These are phyloP conservation scores for Brachylomia viminalis DNA, from an alignment of 2,888 invertebrate genomes.

Conservation along the genomic window DNA sequence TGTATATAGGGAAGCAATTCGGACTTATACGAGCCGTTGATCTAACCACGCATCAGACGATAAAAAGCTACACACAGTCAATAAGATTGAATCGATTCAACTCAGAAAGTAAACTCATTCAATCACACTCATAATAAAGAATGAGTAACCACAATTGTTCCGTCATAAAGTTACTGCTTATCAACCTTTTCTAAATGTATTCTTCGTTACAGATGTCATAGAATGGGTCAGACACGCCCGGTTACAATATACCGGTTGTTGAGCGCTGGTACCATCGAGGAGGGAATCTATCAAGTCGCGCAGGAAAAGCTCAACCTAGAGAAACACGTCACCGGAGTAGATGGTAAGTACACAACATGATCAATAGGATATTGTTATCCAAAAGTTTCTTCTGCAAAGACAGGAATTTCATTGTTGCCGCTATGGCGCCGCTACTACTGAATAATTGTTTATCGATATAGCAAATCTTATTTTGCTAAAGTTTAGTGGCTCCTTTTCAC, in stretches of 20 bases:
- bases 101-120: too few species aligned
- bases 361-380: neutral
- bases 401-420: neutral
- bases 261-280: constrained; percentile 97
- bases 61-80: too few species aligned
- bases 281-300: constrained; percentile 97
- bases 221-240: constrained; percentile 94
- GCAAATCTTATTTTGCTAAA: neutral
- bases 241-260: constrained; percentile 97
- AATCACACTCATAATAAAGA: too few species aligned
- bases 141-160: neutral
- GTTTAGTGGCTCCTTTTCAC: too few species aligned
- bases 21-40: too few species aligned
- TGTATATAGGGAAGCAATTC: too few species aligned
- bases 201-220: constrained; percentile 90
- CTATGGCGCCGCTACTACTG: too few species aligned
- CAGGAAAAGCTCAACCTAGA: constrained; percentile 98
- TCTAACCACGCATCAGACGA: too few species aligned
- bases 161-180: neutral
- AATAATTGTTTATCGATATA: neutral
- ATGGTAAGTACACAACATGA: constrained; percentile 80
- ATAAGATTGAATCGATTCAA: too few species aligned
- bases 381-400: neutral
- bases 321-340: constrained; percentile 94
- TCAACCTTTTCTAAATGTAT: neutral